phyloP scores from a whole-genome alignment of 2,797 vertebrate species.

The Trachurus trachurus region DNA sequence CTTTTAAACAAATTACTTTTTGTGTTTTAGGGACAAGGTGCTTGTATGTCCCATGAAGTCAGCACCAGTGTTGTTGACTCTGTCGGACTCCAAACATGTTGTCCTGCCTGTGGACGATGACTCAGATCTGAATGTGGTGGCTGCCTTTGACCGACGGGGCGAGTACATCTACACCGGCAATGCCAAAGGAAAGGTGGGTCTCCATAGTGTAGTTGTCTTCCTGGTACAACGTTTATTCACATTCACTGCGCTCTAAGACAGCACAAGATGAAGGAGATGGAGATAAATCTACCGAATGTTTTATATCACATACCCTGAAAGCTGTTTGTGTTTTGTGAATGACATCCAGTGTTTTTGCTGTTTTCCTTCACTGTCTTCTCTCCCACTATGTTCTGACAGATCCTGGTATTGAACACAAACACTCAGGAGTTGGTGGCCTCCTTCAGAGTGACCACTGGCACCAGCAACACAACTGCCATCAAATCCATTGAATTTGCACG shows the following conservation, averaged over 20 bases:
- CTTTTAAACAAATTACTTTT: background rate
- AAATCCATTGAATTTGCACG: slow-evolving; percentile 99
- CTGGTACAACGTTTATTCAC: background rate
- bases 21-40: slow-evolving; percentile 91
- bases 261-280: background rate
- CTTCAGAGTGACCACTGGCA: slow-evolving; percentile 98
- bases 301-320: too few relatives aligned
- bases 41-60: slow-evolving; percentile 99
- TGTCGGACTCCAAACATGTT: slow-evolving; percentile 97
- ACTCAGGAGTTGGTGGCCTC: slow-evolving; percentile 97
- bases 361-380: background rate
- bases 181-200: slow-evolving; percentile 95
- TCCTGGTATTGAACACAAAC: slow-evolving; percentile 96
- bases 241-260: background rate
- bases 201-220: background rate
- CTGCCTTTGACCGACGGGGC: slow-evolving; percentile 95
- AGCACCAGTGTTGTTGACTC: slow-evolving; percentile 94
- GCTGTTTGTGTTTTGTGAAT: background rate
- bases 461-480: slow-evolving; percentile 98
- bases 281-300: too few relatives aligned
- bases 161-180: slow-evolving; percentile 99
- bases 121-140: slow-evolving; percentile 97
- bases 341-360: background rate
- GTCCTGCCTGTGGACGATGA: slow-evolving; percentile 97
- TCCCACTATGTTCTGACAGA: slow-evolving; percentile 80